A percentile compares a stretch with the other conserved stretches of the same genome.
phyloP scores from a whole-genome alignment of 2,113 vertebrate genomes.

The Suncus etruscus region DNA sequence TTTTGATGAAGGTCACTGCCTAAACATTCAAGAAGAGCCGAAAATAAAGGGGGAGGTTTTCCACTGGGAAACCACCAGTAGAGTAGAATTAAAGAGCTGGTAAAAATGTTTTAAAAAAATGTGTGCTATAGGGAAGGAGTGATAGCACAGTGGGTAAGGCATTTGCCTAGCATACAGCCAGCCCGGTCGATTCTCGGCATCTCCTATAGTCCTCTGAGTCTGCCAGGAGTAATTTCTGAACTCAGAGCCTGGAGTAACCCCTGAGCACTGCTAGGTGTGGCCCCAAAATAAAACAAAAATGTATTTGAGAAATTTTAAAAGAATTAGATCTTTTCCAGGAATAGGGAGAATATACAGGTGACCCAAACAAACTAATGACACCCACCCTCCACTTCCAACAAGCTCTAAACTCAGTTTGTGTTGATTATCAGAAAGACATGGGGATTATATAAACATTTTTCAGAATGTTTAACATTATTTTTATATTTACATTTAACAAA shows the following conservation, averaged over 20 bases:
- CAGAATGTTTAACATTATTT: not conserved
- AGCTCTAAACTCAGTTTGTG: not conserved
- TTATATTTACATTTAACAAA: not conserved
- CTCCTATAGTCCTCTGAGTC: too few species aligned
- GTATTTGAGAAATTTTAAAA: not conserved
- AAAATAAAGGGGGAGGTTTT: too few species aligned
- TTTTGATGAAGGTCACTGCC: not conserved
- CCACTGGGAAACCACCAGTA: not conserved
- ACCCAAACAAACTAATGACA: not conserved
- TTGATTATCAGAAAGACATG: not conserved
- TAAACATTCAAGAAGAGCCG: not conserved
- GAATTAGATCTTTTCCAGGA: not conserved
- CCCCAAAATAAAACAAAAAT: not conserved
- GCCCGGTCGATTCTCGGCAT: too few species aligned
- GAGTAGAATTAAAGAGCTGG: not conserved
- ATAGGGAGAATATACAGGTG: not conserved
- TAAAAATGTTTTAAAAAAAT: too few species aligned
- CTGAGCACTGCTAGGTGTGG: too few species aligned
- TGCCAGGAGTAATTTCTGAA: too few species aligned
- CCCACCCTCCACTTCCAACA: not conserved
- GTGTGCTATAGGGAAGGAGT: too few species aligned
- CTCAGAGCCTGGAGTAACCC: too few species aligned
- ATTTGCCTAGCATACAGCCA: too few species aligned
- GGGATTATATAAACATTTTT: not conserved
- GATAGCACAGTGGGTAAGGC: too few species aligned